Evolutionary conservation across 92 coral and sea anemone genomes (phyloP), one percentile per base, ranked within the genome.

Genomic region (Bergia sp.): DNA sequence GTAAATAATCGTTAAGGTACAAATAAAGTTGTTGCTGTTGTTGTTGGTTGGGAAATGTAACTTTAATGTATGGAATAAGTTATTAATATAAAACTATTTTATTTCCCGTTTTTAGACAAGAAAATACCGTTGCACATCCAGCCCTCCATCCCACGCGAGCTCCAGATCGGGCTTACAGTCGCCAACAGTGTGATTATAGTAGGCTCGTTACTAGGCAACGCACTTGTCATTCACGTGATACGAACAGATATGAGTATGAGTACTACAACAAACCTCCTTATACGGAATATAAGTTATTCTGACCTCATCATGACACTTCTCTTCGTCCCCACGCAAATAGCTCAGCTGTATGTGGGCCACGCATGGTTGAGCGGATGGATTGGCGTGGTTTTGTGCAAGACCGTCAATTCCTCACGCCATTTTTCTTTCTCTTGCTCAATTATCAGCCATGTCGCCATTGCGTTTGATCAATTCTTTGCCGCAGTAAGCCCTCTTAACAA

Each of bases 401-500:
- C 73, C 21, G 89, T 90, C 53, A 90, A 82, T 87, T 84, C 92
- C 18, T 77, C 89, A n/a, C 89, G 89, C 6, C 79, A 76, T 21
- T 82, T 90, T 47, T 85, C 89, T n/a, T 82, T 90, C 73, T 82
- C 89, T 1, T 90, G 89, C 47, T 90, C 92, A 4, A 79, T 79
- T 36, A 77, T 90, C 73, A 85, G 92, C 80, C 86, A 85, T 21
- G 80, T 90, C 49, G 92, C 89, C 40, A 90, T 90, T 84, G 92
- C 89, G 41, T 84, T 85, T 61, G 92, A 90, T 67, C 81, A 86
- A 23, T 90, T 77, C 67, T 53, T 77, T 47, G 85, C 85, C 47
- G 76, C 76, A 49, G 85, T 80, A 29, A 82, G 36, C n/a, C 80
- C 86, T 71, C 64, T 43, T 37, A 72, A 67, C 20, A 79, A 57